Conservation (phyloP, 2,797 vertebrate genomes). For the Pelodytes ibericus region DNA sequence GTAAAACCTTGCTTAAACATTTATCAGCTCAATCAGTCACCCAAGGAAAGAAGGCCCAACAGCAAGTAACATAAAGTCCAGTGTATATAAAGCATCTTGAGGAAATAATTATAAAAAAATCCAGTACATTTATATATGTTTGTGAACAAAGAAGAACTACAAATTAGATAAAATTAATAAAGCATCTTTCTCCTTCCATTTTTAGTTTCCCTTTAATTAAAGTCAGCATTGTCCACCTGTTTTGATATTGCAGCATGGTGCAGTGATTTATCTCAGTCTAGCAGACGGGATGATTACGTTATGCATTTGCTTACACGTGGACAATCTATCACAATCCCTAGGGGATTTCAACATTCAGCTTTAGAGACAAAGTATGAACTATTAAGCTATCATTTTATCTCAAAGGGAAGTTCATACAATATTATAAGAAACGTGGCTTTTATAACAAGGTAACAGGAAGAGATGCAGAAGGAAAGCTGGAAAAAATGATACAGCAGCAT, state of each 20-base stretch:
- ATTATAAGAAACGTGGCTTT: not conserved
- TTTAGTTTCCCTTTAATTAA: constrained; percentile 35
- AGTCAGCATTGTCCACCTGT: constrained; percentile 21
- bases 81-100: too few species aligned
- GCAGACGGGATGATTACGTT: constrained; percentile 47
- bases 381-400: constrained; percentile 33
- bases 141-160: too few species aligned
- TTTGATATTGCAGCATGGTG: constrained; percentile 21
- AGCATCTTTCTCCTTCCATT: not conserved
- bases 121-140: too few species aligned
- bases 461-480: not conserved
- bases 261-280: constrained; percentile 44
- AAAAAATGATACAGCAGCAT: constrained; percentile 24
- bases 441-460: not conserved
- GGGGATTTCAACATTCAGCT: constrained; percentile 37
- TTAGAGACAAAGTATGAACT: constrained; percentile 27
- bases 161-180: not conserved
- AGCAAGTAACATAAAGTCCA: too few species aligned
- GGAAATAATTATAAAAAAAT: too few species aligned
- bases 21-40: too few species aligned
- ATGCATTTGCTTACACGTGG: constrained; percentile 33
- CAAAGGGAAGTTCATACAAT: constrained; percentile 7
- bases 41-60: too few species aligned
- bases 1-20: too few species aligned
- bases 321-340: constrained; percentile 45